These are phyloP conservation scores for Leptodactylus fuscus DNA, from an alignment of 2,113 vertebrate genomes.

Conservation along the genomic window DNA sequence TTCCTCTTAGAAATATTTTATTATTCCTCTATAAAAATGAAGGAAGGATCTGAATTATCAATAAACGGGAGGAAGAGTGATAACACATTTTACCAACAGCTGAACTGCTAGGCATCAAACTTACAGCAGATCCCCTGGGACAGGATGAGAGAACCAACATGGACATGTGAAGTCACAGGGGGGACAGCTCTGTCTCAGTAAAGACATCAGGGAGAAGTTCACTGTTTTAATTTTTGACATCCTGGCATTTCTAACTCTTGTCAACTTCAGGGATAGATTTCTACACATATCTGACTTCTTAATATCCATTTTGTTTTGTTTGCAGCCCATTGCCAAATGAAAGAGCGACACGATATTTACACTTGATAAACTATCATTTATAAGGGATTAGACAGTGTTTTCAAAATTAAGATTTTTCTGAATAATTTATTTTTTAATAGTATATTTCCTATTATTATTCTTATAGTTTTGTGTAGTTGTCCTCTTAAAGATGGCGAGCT, in stretches of 20 bases:
- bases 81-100: neutral
- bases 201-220: conserved; percentile 33
- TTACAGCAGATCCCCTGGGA: neutral
- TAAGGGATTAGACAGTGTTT: too few relatives aligned
- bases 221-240: conserved; percentile 38
- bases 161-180: conserved; percentile 15
- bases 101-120: conserved; percentile 15
- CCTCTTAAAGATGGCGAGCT: too few relatives aligned
- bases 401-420: too few relatives aligned
- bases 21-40: neutral
- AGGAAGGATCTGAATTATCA: neutral
- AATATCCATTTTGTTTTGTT: conserved; percentile 1
- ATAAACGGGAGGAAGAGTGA: neutral
- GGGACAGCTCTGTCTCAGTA: conserved; percentile 38
- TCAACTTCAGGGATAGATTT: conserved; percentile 17
- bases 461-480: too few relatives aligned
- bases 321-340: neutral
- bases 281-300: conserved; percentile 32
- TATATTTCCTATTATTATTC: neutral
- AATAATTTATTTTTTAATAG: too few relatives aligned
- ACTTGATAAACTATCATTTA: neutral
- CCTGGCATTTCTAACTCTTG: conserved; percentile 6
- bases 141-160: conserved; percentile 16
- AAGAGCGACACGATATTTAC: too few relatives aligned
- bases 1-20: neutral